Evolutionary conservation across 92 coral and sea anemone species (phyloP).

Genomic region (Phenganax stokvisi): DNA sequence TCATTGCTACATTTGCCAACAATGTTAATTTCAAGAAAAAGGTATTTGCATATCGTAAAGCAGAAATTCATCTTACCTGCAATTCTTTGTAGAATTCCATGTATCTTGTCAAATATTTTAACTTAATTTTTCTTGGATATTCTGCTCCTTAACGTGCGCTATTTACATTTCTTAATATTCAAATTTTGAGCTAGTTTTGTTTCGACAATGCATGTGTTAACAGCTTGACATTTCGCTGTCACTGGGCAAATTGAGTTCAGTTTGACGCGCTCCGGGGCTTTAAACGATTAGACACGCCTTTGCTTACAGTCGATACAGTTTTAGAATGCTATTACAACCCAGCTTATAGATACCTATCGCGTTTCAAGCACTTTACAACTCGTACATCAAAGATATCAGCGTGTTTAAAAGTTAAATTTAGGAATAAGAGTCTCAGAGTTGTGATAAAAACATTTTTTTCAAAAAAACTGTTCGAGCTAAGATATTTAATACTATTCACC

Average conservation of each 20-base stretch:
- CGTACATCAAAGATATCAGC: too few relatives aligned
- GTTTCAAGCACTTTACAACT: too few relatives aligned
- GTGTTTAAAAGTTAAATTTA: too few relatives aligned
- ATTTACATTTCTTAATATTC: constrained; percentile 1
- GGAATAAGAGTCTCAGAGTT: too few relatives aligned
- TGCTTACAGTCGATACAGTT: not conserved
- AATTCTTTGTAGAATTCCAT: not conserved
- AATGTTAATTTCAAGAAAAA: too few relatives aligned
- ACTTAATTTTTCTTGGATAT: not conserved
- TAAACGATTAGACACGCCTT: not conserved
- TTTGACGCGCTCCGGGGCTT: not conserved
- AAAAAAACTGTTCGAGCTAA: too few relatives aligned
- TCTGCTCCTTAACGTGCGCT: not conserved
- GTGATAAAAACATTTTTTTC: too few relatives aligned
- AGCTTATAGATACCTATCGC: too few relatives aligned
- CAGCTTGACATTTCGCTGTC: constrained; percentile 2
- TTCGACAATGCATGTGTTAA: not conserved
- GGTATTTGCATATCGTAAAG: too few relatives aligned
- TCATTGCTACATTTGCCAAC: too few relatives aligned
- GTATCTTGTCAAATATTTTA: not conserved
- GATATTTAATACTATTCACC: too few relatives aligned
- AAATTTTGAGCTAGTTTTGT: not conserved
- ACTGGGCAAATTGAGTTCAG: constrained; percentile 11
- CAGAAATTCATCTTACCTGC: too few relatives aligned
- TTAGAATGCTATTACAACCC: not conserved